phyloP scores from a whole-genome alignment of 2,888 invertebrate species.

The Orthonychiurus folsomi region DNA sequence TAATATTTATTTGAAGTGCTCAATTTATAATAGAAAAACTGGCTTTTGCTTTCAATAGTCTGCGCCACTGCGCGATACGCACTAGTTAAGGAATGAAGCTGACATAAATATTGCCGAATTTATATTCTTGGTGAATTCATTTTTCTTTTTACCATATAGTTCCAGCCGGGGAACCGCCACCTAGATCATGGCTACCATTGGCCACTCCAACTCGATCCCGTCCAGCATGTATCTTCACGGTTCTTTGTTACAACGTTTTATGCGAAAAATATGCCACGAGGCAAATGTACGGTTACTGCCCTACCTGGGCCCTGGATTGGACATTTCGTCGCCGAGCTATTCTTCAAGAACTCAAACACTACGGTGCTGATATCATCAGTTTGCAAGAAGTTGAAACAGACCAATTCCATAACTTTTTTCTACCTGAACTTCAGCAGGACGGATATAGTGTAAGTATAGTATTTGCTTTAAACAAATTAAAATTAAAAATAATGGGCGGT shows the following conservation, averaged over 20 bases:
- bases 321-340: slow-evolving; percentile 96
- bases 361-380: slow-evolving; percentile 85
- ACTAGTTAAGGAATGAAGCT: too few species aligned
- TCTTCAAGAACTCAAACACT: slow-evolving; percentile 90
- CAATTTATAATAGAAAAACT: too few species aligned
- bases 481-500: slow-evolving; percentile 4
- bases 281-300: slow-evolving; percentile 98
- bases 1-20: too few species aligned
- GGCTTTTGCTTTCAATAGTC: too few species aligned
- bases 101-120: too few species aligned
- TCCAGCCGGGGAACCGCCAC: slow-evolving; percentile 62
- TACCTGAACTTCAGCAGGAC: slow-evolving; percentile 83
- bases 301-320: slow-evolving; percentile 98
- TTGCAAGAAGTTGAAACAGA: slow-evolving; percentile 64
- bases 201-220: slow-evolving; percentile 78
- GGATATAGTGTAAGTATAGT: slow-evolving; percentile 54
- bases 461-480: not conserved
- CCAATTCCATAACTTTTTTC: slow-evolving; percentile 93
- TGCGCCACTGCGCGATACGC: too few species aligned
- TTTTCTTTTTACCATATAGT: not conserved
- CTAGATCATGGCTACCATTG: slow-evolving; percentile 89
- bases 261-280: slow-evolving; percentile 98
- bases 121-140: too few species aligned
- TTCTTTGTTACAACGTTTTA: slow-evolving; percentile 98
- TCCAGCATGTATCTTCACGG: slow-evolving; percentile 89